A percentile compares a stretch with the other conserved stretches of the same genome.
These are phyloP conservation scores for Miltochrista miniata DNA, from an alignment of 2,888 invertebrate species.

Conservation along the genomic window DNA sequence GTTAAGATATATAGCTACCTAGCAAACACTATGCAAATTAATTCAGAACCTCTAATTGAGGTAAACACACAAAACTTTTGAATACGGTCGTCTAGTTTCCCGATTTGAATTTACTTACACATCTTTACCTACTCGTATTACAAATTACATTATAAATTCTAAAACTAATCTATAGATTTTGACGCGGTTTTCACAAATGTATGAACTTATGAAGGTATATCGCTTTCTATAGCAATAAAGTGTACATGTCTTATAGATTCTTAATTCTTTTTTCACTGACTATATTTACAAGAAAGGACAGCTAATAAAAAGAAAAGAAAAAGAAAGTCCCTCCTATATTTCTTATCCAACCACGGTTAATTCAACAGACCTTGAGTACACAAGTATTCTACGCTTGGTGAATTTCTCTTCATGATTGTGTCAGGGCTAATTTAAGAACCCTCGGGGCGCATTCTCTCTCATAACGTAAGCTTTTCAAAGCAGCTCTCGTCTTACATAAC, in stretches of 20 bases:
- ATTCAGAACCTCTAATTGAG: too few relatives aligned
- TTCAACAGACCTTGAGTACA: constrained; percentile 33
- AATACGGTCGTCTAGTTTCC: too few relatives aligned
- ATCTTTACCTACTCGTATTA: neutral
- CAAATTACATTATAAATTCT: too few relatives aligned
- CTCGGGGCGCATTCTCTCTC: constrained; percentile 35
- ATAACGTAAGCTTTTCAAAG: constrained; percentile 27
- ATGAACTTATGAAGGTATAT: too few relatives aligned
- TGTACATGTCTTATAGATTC: too few relatives aligned
- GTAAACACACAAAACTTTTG: too few relatives aligned
- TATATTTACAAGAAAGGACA: neutral
- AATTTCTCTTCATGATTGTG: constrained; percentile 43
- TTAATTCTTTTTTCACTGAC: too few relatives aligned
- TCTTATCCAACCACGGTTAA: constrained; percentile 38
- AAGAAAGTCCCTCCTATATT: constrained; percentile 30
- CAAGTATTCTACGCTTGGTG: constrained; percentile 36
- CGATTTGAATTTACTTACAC: neutral
- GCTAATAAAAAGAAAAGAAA: constrained; percentile 12
- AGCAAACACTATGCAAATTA: too few relatives aligned
- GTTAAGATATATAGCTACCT: too few relatives aligned
- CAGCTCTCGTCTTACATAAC: constrained; percentile 26
- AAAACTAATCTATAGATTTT: too few relatives aligned
- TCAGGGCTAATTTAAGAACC: constrained; percentile 43
- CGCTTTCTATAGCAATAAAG: too few relatives aligned
- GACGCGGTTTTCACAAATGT: too few relatives aligned